Evolutionary conservation across 2,797 vertebrate species (phyloP).

Genomic region (Pristis pectinata): DNA sequence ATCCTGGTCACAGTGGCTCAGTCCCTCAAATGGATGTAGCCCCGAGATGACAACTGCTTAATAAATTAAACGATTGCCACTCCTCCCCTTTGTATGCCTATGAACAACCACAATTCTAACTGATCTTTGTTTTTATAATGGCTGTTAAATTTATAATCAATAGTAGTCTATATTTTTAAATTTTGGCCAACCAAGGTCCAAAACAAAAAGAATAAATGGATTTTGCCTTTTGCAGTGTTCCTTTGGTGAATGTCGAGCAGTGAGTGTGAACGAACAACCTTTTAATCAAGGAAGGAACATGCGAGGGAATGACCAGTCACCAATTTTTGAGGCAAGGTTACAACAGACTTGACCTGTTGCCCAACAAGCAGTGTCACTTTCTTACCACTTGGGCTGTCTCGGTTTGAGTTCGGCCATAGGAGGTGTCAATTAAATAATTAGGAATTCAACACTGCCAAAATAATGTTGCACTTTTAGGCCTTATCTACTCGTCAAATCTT

Average conservation of each 20-base stretch:
- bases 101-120: background rate
- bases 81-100: background rate
- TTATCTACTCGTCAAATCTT: background rate
- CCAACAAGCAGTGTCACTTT: background rate
- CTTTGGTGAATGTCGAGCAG: background rate
- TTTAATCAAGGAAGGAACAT: too few species aligned
- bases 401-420: background rate
- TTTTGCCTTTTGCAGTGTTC: background rate
- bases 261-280: constrained; percentile 25
- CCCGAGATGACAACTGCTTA: background rate
- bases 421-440: constrained; percentile 29
- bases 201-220: background rate
- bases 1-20: constrained; percentile 14
- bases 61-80: background rate
- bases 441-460: constrained; percentile 22
- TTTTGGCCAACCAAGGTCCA: background rate
- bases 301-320: background rate
- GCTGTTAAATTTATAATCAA: background rate
- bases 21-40: background rate
- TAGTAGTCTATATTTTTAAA: background rate
- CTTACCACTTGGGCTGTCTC: background rate
- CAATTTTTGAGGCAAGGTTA: background rate
- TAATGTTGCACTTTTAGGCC: background rate
- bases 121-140: background rate
- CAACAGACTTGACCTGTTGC: background rate